Evolutionary conservation across 92 coral and sea anemone species (phyloP).

Genomic region (Epizoanthus ramosus): DNA sequence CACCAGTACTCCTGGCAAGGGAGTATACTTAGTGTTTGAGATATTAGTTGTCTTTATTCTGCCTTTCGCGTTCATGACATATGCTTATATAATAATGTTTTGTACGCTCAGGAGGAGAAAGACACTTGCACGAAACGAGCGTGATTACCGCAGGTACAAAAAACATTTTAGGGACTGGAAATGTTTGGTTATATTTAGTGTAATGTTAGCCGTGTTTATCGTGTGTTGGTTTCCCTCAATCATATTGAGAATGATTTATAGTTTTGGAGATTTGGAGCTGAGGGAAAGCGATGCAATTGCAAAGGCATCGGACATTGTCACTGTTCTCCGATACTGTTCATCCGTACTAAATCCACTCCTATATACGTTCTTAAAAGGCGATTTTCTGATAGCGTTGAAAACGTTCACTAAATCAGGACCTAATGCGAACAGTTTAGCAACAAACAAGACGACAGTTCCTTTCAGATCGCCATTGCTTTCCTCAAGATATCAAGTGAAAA

Average conservation of each 20-base stretch:
- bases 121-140: not conserved
- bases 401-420: not conserved
- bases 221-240: constrained; percentile 18
- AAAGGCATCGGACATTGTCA: not conserved
- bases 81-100: constrained; percentile 30
- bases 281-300: not conserved
- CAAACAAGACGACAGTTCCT: not conserved
- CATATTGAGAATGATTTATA: not conserved
- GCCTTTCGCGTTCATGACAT: constrained; percentile 6
- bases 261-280: not conserved
- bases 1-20: not conserved
- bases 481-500: too few relatives aligned
- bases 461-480: too few relatives aligned
- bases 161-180: constrained; percentile 24
- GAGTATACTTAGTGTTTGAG: not conserved
- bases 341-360: constrained; percentile 20
- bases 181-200: constrained; percentile 7
- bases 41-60: constrained; percentile 12
- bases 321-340: constrained; percentile 3
- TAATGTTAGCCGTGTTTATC: constrained; percentile 24
- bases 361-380: constrained; percentile 27
- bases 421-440: not conserved
- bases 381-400: constrained; percentile 9
- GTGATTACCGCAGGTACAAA: not conserved
- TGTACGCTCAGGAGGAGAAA: constrained; percentile 14